phyloP scores from a whole-genome alignment of 2,888 invertebrate species.

The Cephalotes varians region DNA sequence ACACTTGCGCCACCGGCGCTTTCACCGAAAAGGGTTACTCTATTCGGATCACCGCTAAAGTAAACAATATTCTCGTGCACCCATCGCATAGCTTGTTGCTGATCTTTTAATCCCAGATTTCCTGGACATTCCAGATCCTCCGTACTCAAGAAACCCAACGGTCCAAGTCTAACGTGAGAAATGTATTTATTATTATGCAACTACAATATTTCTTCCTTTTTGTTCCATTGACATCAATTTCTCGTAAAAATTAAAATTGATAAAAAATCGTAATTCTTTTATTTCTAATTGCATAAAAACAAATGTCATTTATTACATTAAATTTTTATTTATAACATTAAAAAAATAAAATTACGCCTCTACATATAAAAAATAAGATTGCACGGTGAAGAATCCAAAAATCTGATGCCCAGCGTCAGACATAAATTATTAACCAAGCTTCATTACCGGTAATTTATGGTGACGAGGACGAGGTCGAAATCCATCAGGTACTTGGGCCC shows the following conservation, averaged over 20 bases:
- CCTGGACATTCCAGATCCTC: conserved; percentile 89
- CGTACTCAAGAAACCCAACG: conserved; percentile 90
- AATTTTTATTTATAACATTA: neutral
- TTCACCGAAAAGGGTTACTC: conserved; percentile 90
- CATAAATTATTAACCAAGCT: neutral
- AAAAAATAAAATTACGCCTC: neutral
- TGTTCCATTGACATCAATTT: neutral
- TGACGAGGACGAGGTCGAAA: conserved; percentile 90
- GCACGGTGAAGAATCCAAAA: neutral
- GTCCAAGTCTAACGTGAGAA: conserved; percentile 85
- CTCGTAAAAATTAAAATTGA: too few species aligned
- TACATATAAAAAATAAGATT: neutral
- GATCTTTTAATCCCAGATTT: conserved; percentile 90
- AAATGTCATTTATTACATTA: neutral
- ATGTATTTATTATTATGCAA: neutral
- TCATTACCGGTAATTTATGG: conserved; percentile 89
- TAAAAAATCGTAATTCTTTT: neutral
- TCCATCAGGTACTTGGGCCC: conserved; percentile 91
- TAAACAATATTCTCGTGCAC: conserved; percentile 88
- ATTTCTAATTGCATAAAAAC: neutral
- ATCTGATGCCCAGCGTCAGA: neutral
- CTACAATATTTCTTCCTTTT: neutral
- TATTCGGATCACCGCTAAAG: conserved; percentile 89
- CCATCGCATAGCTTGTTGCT: conserved; percentile 88
- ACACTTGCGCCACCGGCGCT: conserved; percentile 91